Percentiles rank a stretch among this genome's conserved stretches.
phyloP scores from a whole-genome alignment of 2,113 vertebrate genomes.

The Phylloscopus trochilus region DNA sequence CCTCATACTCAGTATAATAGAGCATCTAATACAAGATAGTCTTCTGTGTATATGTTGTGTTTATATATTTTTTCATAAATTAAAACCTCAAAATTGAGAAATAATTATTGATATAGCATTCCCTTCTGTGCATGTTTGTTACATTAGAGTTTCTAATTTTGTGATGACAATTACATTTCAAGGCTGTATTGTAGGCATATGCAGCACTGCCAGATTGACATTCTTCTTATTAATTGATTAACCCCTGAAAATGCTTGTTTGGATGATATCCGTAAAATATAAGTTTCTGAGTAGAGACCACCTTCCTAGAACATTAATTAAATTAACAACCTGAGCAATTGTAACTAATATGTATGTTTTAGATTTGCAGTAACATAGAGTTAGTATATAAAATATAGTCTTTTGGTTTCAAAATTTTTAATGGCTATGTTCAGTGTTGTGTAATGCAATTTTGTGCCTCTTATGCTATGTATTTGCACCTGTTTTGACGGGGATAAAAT shows the following conservation, averaged over 20 bases:
- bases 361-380: background rate
- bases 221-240: background rate
- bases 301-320: background rate
- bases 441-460: background rate
- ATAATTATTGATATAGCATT: background rate
- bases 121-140: background rate
- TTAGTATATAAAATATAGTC: too few relatives aligned
- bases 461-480: background rate
- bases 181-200: background rate
- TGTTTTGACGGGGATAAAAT: background rate
- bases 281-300: background rate
- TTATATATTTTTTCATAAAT: background rate
- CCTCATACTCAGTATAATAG: background rate
- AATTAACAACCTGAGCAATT: background rate
- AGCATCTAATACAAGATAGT: background rate
- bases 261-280: background rate
- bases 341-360: background rate
- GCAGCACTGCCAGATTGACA: background rate
- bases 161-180: background rate
- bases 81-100: background rate
- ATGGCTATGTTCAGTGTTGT: background rate
- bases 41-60: background rate
- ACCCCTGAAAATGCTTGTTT: background rate
- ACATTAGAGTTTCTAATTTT: background rate
- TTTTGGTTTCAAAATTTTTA: background rate